Percentiles rank a stretch among this genome's conserved stretches.
These are phyloP conservation scores for Pithys albifrons DNA, from an alignment of 2,113 vertebrate genomes.

Conservation along the genomic window DNA sequence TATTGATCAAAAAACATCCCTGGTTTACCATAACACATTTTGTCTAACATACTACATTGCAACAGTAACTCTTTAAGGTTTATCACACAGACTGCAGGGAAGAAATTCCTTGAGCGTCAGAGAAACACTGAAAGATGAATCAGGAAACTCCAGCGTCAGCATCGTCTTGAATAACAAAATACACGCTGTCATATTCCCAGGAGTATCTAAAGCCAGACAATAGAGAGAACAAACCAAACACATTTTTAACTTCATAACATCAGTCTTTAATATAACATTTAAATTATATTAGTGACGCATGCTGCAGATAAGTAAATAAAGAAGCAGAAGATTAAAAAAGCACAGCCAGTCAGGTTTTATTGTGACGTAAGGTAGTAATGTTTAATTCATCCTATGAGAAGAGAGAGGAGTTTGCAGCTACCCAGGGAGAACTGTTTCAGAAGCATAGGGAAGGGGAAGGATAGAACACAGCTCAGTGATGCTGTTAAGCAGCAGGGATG, in stretches of 20 bases:
- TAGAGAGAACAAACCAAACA: neutral
- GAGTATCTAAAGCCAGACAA: neutral
- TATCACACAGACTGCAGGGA: neutral
- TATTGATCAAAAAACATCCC: neutral
- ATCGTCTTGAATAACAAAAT: neutral
- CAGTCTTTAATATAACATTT: neutral
- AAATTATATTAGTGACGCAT: neutral
- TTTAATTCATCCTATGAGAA: constrained; percentile 2
- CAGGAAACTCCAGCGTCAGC: neutral
- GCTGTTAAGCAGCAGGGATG: neutral
- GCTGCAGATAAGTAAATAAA: neutral
- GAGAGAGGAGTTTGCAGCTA: neutral
- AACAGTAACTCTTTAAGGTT: neutral
- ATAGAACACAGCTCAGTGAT: neutral
- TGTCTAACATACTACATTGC: neutral
- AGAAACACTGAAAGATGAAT: constrained; percentile 9
- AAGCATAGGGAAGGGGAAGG: neutral
- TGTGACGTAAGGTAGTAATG: neutral
- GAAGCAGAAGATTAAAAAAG: neutral
- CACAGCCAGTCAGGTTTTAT: neutral
- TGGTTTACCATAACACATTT: neutral
- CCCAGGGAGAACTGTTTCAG: neutral
- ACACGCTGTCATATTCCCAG: neutral
- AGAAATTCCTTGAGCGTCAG: neutral
- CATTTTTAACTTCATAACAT: neutral